phyloP scores from a whole-genome alignment of 1,140 invertebrate genomes.

The Lepidurus apus region DNA sequence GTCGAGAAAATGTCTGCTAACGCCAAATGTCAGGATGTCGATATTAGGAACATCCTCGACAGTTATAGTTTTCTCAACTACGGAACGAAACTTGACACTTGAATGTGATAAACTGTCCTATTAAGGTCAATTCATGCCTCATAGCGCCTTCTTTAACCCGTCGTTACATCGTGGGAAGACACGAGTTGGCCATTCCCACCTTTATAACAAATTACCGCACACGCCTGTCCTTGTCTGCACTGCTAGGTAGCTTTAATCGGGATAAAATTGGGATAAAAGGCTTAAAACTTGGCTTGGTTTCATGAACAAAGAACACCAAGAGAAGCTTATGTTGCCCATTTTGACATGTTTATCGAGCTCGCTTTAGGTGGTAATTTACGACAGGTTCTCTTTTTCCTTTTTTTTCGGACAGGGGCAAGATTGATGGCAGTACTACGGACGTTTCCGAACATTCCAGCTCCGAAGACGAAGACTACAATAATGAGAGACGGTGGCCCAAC shows the following conservation, averaged over 20 bases:
- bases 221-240: background rate
- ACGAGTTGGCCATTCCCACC: background rate
- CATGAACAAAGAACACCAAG: too few relatives aligned
- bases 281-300: too few relatives aligned
- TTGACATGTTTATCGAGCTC: too few relatives aligned
- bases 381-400: too few relatives aligned
- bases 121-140: conserved; percentile 7
- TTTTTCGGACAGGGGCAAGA: background rate
- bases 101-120: conserved; percentile 12
- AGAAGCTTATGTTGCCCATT: too few relatives aligned
- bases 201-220: background rate
- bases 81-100: background rate
- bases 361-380: too few relatives aligned
- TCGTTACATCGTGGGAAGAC: background rate
- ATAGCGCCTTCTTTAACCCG: background rate
- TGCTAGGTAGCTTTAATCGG: too few relatives aligned
- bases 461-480: conserved; percentile 23
- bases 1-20: too few relatives aligned
- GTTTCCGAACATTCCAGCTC: conserved; percentile 16
- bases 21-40: conserved; percentile 17
- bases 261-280: too few relatives aligned
- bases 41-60: conserved; percentile 2
- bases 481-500: conserved; percentile 36
- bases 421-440: conserved; percentile 19
- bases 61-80: background rate